Evolutionary conservation across 2,113 vertebrate genomes (phyloP).

Genomic region (Indri indri): DNA sequence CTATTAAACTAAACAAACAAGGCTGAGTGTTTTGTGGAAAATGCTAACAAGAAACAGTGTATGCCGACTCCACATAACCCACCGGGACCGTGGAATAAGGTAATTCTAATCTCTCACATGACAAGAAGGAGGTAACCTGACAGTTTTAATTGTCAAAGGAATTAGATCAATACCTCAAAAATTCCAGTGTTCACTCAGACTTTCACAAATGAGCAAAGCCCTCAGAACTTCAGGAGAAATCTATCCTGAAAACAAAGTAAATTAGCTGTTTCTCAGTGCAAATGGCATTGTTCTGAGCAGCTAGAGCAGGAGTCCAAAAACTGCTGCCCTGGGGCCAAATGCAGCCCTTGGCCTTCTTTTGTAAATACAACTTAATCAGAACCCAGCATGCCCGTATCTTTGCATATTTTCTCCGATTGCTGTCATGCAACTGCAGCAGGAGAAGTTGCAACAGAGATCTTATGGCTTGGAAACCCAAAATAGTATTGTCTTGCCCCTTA

Average conservation of each 20-base stretch:
- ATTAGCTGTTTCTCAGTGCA: neutral
- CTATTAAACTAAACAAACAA: conserved; percentile 6
- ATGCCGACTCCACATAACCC: neutral
- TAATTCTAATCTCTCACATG: neutral
- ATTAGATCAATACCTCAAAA: neutral
- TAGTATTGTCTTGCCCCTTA: neutral
- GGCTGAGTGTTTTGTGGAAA: neutral
- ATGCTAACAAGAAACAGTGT: neutral
- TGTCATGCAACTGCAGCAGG: neutral
- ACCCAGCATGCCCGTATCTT: neutral
- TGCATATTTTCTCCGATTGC: neutral
- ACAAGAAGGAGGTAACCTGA: neutral
- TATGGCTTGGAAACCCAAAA: neutral
- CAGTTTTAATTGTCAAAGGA: neutral
- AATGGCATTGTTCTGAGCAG: neutral
- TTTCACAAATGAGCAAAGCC: neutral
- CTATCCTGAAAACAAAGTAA: neutral
- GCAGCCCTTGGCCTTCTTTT: neutral
- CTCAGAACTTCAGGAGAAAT: neutral
- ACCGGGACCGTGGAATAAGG: neutral
- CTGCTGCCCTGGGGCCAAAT: neutral
- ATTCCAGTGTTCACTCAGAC: neutral
- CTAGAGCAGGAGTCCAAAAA: neutral
- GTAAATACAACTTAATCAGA: neutral
- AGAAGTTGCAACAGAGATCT: neutral